Conservation (phyloP, 2,113 vertebrate genomes). For the Acanthochromis polyacanthus region DNA sequence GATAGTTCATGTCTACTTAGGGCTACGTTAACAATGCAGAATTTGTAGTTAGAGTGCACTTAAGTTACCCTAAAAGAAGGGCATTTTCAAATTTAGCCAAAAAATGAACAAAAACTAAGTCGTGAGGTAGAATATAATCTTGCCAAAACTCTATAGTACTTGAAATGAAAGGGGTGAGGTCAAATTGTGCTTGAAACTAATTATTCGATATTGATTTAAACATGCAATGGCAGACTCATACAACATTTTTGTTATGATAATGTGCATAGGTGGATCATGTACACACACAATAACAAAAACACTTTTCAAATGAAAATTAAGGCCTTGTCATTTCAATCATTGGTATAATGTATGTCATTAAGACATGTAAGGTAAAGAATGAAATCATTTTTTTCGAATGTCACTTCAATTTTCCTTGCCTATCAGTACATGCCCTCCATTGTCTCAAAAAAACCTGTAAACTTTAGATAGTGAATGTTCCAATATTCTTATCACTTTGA, state of each 20-base stretch:
- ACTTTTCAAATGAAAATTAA: constrained; percentile 64
- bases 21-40: constrained; percentile 22
- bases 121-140: constrained; percentile 66
- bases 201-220: constrained; percentile 7
- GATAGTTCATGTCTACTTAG: constrained; percentile 15
- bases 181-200: constrained; percentile 41
- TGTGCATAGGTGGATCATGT: constrained; percentile 24
- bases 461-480: constrained; percentile 39
- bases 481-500: constrained; percentile 24
- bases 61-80: constrained; percentile 7
- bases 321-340: constrained; percentile 68
- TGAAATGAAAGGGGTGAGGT: constrained; percentile 26
- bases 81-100: constrained; percentile 1
- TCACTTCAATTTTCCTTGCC: constrained; percentile 29
- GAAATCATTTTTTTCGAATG: constrained; percentile 6
- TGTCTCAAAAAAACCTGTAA: constrained; percentile 56
- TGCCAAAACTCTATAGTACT: constrained; percentile 26
- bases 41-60: constrained; percentile 40
- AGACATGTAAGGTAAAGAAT: constrained; percentile 39
- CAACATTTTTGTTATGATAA: constrained; percentile 6
- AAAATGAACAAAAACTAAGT: constrained; percentile 47
- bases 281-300: constrained; percentile 49
- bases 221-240: neutral
- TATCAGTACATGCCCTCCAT: constrained; percentile 35
- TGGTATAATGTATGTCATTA: constrained; percentile 58